Conservation (phyloP, 1,140 invertebrate genomes). For the Lamellibrachia luymesi region DNA sequence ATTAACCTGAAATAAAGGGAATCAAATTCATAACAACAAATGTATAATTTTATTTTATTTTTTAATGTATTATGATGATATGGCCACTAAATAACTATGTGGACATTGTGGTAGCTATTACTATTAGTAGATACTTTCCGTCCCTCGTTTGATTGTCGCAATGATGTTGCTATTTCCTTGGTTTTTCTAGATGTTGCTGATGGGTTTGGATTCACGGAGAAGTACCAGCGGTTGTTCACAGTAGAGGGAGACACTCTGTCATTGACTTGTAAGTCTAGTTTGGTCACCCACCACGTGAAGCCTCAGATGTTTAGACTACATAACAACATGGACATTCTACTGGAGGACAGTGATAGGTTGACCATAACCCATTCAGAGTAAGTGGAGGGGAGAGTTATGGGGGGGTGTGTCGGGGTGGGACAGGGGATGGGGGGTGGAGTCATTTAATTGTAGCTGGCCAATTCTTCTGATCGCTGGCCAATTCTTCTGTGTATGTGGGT, state of each 20-base stretch:
- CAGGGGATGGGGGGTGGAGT: no score
- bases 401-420: no score
- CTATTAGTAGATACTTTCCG: no score
- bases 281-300: background rate
- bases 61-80: slow-evolving; percentile 5
- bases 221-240: background rate
- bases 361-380: background rate
- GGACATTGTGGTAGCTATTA: no score
- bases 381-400: background rate
- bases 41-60: background rate
- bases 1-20: background rate
- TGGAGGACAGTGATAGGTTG: background rate
- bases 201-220: background rate
- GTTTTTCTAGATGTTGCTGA: background rate
- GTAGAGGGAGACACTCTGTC: background rate
- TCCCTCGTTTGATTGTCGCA: no score
- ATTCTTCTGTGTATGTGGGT: no score
- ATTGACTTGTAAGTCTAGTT: background rate
- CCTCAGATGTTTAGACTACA: background rate
- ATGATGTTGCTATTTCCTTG: no score
- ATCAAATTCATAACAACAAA: background rate
- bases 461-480: no score
- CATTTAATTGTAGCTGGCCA: no score
- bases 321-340: background rate
- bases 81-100: background rate